Percentiles rank a stretch among this genome's conserved stretches.
Conservation (phyloP, 2,888 invertebrate species). For the Pandemis cinnamomeana region DNA sequence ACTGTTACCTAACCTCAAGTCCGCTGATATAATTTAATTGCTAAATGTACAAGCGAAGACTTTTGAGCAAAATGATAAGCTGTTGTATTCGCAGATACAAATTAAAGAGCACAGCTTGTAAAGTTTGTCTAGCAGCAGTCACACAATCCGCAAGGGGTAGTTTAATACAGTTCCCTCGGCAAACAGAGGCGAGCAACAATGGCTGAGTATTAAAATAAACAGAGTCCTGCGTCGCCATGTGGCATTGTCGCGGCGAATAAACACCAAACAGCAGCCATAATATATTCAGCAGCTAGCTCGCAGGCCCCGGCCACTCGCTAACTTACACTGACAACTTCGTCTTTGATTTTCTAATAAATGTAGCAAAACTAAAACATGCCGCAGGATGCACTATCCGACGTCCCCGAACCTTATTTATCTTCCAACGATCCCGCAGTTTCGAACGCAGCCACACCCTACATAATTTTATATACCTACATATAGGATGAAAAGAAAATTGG, state of each 20-base stretch:
- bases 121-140: constrained; percentile 49
- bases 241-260: constrained; percentile 70
- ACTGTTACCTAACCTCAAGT: not conserved
- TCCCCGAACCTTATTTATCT: constrained; percentile 45
- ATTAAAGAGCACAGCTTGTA: constrained; percentile 21
- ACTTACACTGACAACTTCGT: constrained; percentile 52
- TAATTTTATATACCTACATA: constrained; percentile 1
- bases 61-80: not conserved
- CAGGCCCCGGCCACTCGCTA: constrained; percentile 35
- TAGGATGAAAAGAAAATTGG: constrained; percentile 32
- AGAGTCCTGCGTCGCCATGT: constrained; percentile 75
- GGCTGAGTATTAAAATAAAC: constrained; percentile 84
- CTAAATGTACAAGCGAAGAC: not conserved
- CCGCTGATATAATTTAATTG: not conserved
- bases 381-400: constrained; percentile 43
- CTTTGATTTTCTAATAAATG: constrained; percentile 64
- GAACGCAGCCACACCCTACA: constrained; percentile 19
- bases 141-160: constrained; percentile 71
- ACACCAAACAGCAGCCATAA: constrained; percentile 72
- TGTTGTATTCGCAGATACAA: constrained; percentile 25
- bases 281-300: constrained; percentile 64
- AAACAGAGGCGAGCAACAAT: constrained; percentile 78
- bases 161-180: constrained; percentile 71
- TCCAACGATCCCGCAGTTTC: constrained; percentile 17
- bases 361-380: constrained; percentile 50